Percentiles rank a stretch among this genome's conserved stretches.
Conservation (phyloP, 2,888 invertebrate species). For the Macrosiphum euphorbiae region DNA sequence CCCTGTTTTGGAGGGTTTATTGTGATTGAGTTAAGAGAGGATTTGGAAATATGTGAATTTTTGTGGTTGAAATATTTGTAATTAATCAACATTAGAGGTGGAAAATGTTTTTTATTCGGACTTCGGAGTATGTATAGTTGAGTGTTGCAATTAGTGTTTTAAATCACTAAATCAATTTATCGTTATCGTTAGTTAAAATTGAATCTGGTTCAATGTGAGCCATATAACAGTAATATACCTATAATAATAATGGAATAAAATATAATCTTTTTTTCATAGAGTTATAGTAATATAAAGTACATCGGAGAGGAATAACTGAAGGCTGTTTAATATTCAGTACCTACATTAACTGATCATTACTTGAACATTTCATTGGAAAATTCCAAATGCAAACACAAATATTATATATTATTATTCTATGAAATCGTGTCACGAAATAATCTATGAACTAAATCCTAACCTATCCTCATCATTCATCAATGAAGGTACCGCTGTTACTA, state of each 20-base stretch:
- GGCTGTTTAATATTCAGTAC: neutral
- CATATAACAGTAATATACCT: neutral
- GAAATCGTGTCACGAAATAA: neutral
- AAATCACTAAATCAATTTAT: neutral
- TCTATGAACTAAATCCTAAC: neutral
- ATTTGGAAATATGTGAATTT: neutral
- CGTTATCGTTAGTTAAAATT: neutral
- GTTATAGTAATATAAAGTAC: neutral
- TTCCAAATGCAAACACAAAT: neutral
- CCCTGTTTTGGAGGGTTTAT: neutral
- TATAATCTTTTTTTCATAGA: neutral
- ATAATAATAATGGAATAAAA: neutral
- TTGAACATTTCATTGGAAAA: neutral
- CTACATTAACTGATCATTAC: neutral
- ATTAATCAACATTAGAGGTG: neutral
- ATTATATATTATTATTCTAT: neutral
- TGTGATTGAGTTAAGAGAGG: neutral
- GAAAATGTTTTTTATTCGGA: neutral
- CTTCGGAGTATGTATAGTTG: neutral
- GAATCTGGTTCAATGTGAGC: neutral
- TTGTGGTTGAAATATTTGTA: neutral
- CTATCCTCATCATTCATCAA: neutral
- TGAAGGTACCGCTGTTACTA: neutral
- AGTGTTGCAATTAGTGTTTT: neutral
- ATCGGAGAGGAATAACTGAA: neutral